These are phyloP conservation scores for Ictidomys tridecemlineatus DNA, from an alignment of 2,113 vertebrate genomes.

Conservation along the genomic window DNA sequence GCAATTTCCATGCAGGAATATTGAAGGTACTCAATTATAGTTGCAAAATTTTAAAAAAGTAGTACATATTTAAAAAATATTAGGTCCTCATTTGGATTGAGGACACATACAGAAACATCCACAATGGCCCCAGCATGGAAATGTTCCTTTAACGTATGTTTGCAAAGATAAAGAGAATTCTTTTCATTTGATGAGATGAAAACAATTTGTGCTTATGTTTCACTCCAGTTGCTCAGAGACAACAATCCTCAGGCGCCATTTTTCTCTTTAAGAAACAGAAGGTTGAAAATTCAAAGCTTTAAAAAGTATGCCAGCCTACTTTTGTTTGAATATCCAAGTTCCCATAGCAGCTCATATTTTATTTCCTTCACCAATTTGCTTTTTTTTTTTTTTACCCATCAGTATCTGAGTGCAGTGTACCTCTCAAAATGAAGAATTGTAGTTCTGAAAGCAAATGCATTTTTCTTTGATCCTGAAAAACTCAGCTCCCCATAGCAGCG, in stretches of 20 bases:
- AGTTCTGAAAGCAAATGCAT: conserved; percentile 78
- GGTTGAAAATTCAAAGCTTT: conserved; percentile 59
- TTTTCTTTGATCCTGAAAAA: conserved; percentile 82
- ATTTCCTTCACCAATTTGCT: conserved; percentile 52
- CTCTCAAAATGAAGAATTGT: conserved; percentile 78
- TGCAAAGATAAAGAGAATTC: conserved; percentile 5
- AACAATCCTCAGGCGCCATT: conserved; percentile 37
- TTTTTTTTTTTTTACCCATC: not conserved
- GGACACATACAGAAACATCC: not conserved
- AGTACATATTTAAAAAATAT: not conserved
- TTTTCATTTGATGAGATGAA: conserved; percentile 56
- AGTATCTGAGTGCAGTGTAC: conserved; percentile 55
- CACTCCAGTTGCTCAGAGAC: conserved; percentile 64
- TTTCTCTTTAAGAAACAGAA: conserved; percentile 67
- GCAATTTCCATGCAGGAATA: not conserved
- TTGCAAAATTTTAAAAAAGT: not conserved
- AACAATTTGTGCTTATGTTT: conserved; percentile 39
- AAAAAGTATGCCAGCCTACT: conserved; percentile 36
- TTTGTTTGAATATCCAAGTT: conserved; percentile 65
- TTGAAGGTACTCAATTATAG: not conserved
- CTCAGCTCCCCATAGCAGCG: conserved; percentile 55
- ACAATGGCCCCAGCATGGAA: not conserved
- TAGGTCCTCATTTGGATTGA: not conserved
- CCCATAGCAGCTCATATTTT: conserved; percentile 62
- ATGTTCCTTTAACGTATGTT: conserved; percentile 11